Conservation (phyloP, 2,888 invertebrate species). For the Stictocephala bisonia region DNA sequence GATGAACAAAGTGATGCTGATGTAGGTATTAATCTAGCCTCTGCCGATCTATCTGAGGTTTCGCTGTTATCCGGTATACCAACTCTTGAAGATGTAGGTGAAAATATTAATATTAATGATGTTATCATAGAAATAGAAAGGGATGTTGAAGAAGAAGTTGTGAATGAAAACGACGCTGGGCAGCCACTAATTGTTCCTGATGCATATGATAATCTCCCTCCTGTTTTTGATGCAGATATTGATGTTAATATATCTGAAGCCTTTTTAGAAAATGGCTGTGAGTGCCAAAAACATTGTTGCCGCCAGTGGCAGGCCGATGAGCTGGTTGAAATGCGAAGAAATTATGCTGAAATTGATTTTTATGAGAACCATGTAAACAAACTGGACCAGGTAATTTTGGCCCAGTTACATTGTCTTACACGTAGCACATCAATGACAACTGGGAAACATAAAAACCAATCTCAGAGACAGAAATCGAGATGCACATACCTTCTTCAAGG, state of each 20-base stretch:
- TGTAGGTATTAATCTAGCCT: too few relatives aligned
- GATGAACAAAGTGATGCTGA: too few relatives aligned
- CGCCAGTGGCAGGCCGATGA: background rate
- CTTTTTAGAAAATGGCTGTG: slow-evolving; percentile 9
- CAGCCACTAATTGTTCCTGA: background rate
- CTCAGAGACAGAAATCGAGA: background rate
- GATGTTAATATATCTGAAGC: too few relatives aligned
- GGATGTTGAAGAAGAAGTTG: background rate
- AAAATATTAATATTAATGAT: too few relatives aligned
- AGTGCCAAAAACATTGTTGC: background rate
- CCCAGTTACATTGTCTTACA: slow-evolving; percentile 16
- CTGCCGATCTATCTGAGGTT: too few relatives aligned
- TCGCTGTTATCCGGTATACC: too few relatives aligned
- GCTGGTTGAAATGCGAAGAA: background rate
- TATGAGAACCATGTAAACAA: slow-evolving; percentile 13
- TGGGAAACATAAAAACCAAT: background rate
- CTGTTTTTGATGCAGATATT: too few relatives aligned
- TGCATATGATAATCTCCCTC: background rate
- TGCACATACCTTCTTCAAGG: background rate
- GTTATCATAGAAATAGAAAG: background rate
- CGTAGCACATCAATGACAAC: background rate
- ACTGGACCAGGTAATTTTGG: slow-evolving; percentile 37
- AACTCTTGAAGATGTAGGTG: too few relatives aligned
- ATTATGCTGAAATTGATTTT: slow-evolving; percentile 22
- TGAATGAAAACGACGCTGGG: background rate